Evolutionary conservation across 2,113 vertebrate species (phyloP), one percentile per base, ranked within the genome.

Genomic region (Thryonomys swinderianus): DNA sequence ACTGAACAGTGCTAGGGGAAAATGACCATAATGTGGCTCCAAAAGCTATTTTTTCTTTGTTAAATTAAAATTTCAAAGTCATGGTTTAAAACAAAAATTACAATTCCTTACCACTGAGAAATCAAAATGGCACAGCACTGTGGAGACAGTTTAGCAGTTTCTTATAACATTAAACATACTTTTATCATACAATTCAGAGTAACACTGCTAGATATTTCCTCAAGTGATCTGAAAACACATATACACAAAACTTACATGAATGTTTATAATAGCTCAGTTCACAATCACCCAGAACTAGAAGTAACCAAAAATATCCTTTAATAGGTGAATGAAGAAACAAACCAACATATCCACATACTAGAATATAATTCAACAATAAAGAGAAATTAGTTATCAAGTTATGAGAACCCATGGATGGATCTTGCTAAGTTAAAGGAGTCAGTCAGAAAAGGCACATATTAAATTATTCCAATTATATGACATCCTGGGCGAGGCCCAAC

Each of bases 351-450:
- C 21, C 40, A 73, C 25, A 71, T 21, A 42, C 25, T 25, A 11
- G 21, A 73, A 73, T 73, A 73, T 73, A 57, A 57, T 17, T 76
- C 17, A 37, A 76, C 32, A 66, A 89, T 67, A 57, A 37, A 48
- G 89, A 83, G 32, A 81, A 83, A 76, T 83, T 59, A 82, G n/a
- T 88, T 55, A 74, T 45, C 16, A 74, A 42, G 30, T 93, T 82
- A 55, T 74, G 23, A 83, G 17, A 64, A 83, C 8, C n/a, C 8
- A n/a, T 25, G 9, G 42, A 42, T 55, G 53, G 34, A 67, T 71
- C 17, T 42, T 73, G 37, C 37, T 42, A 73, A 42, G 40, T 25
- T 25, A 73, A 71, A 71, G 37, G 18, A 40, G 23, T 37, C 11
- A 73, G 40, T 25, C 37, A 73, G 66, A 37, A 73, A 73, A 73